Evolutionary conservation across 2,888 invertebrate species (phyloP).

Genomic region (Archips crataeganus): DNA sequence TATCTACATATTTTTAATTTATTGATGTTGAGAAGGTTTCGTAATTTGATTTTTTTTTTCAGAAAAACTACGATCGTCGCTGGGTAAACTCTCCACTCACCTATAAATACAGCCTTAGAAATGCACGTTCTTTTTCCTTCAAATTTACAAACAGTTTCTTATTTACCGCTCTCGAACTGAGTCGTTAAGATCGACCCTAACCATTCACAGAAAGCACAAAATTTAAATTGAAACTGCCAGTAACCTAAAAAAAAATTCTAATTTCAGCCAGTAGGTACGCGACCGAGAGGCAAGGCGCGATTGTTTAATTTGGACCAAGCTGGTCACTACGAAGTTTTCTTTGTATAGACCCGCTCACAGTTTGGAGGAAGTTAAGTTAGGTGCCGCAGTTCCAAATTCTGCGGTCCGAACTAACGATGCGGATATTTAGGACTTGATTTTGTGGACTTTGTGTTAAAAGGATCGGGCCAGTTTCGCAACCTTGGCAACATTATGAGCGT

Average conservation of each 20-base stretch:
- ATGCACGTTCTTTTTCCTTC: no score
- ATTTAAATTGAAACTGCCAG: neutral
- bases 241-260: neutral
- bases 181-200: no score
- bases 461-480: neutral
- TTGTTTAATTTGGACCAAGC: constrained; percentile 12
- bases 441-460: constrained; percentile 3
- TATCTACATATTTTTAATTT: no score
- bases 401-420: constrained; percentile 12
- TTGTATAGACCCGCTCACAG: constrained; percentile 3
- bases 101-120: no score
- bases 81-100: no score
- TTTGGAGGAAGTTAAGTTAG: neutral
- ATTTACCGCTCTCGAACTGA: no score
- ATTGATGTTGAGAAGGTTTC: no score
- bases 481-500: constrained; percentile 4
- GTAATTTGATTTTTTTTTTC: no score
- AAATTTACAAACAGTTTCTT: no score
- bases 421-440: constrained; percentile 12
- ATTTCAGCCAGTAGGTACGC: neutral
- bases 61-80: no score
- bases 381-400: constrained; percentile 6
- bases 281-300: neutral
- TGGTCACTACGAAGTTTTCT: constrained; percentile 16
- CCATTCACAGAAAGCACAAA: no score